phyloP scores from a whole-genome alignment of 2,113 vertebrate species.

The Myotis lucifugus region DNA sequence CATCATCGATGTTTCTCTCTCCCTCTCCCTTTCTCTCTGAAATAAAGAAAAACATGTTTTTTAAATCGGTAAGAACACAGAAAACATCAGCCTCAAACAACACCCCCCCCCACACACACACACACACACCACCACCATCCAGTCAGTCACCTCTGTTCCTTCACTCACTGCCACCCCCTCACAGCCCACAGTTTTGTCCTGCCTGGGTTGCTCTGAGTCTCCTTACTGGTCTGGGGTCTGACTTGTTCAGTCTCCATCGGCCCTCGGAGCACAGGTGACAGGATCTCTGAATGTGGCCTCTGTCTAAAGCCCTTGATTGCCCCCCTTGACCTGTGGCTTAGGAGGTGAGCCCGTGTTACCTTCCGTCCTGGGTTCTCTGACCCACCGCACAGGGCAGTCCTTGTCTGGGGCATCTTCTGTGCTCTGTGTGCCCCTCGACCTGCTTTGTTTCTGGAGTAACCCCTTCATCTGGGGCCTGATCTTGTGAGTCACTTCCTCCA shows the following conservation, averaged over 20 bases:
- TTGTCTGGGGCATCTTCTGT: no score
- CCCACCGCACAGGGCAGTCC: rapidly evolving
- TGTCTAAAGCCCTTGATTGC: neutral
- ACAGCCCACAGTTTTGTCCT: neutral
- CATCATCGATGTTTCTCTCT: no score
- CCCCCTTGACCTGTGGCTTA: neutral
- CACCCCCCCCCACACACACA: rapidly evolving
- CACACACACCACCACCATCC: neutral
- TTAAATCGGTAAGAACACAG: neutral
- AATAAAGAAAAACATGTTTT: no score
- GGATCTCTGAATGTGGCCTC: neutral
- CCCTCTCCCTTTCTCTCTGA: no score
- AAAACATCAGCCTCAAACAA: no score
- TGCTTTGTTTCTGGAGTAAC: neutral
- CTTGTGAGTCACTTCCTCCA: neutral
- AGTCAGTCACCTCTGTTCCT: rapidly evolving
- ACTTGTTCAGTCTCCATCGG: rapidly evolving
- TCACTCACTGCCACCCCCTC: neutral
- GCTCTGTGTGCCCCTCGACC: no score
- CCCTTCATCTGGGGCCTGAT: neutral
- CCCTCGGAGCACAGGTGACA: neutral
- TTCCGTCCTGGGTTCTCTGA: neutral
- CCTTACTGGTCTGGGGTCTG: rapidly evolving
- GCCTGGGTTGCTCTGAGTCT: neutral
- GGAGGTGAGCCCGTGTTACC: rapidly evolving